Evolutionary conservation across 1,140 invertebrate genomes (phyloP).

Genomic region (Nymphalis io): DNA sequence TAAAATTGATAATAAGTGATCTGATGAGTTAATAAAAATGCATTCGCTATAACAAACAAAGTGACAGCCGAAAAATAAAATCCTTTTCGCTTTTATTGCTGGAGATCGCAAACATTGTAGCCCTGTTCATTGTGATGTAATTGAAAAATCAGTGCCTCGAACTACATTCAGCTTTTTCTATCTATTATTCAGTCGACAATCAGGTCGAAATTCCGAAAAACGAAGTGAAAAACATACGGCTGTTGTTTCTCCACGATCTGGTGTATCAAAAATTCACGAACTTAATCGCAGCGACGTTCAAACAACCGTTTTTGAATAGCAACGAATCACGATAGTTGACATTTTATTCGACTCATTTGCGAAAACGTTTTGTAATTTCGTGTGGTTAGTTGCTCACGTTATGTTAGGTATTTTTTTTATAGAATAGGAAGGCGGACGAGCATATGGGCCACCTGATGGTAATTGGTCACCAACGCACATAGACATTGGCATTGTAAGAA

Average conservation of each 20-base stretch:
- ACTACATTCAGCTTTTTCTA: slow-evolving; percentile 57
- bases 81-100: slow-evolving; percentile 38
- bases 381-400: too few relatives aligned
- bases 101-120: slow-evolving; percentile 43
- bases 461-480: too few relatives aligned
- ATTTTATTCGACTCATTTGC: slow-evolving; percentile 57
- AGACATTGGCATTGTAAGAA: too few relatives aligned
- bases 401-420: too few relatives aligned
- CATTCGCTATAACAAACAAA: slow-evolving; percentile 25
- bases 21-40: slow-evolving; percentile 24
- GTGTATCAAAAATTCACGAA: slow-evolving; percentile 70
- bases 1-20: slow-evolving; percentile 15
- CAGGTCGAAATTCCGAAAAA: slow-evolving; percentile 73
- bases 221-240: slow-evolving; percentile 68
- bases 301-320: slow-evolving; percentile 62
- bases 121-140: slow-evolving; percentile 62
- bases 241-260: slow-evolving; percentile 70
- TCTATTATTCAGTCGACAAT: slow-evolving; percentile 76
- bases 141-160: slow-evolving; percentile 70
- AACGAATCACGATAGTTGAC: slow-evolving; percentile 57
- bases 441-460: too few relatives aligned
- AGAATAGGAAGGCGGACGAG: too few relatives aligned
- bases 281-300: slow-evolving; percentile 68
- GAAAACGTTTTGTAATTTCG: slow-evolving; percentile 39
- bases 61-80: slow-evolving; percentile 31